Base-by-base conservation (phyloP, 2,797 vertebrate species). In the Malurus leucopterus region DNA sequence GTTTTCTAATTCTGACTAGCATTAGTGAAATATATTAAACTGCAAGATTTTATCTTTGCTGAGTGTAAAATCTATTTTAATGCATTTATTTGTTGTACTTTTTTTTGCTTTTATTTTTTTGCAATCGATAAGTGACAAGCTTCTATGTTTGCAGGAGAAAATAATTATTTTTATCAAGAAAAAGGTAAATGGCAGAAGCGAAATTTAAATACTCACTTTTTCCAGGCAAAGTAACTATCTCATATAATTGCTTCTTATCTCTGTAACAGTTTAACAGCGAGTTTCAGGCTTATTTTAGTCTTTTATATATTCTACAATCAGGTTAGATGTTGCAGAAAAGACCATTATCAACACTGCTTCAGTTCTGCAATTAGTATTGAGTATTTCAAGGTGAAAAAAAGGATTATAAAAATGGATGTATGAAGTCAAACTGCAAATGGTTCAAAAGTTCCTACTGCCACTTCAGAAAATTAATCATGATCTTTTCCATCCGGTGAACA, bases 121-220 rank as follows among this genome's bases (percentile, higher is more conserved):
- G 30, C 49, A 29, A 59, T 77, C 54, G 84, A 18, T 85, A 62
- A 88, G 41, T 80, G 40, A 88, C 30, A 70, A 84, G 32, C 49
- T 86, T 64, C 68, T 84, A 34, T 51, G 68, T 61, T 83, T 75
- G 30, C 50, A 80, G 86, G 76, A 68, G 34, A 65, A 67, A 65
- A 54, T 84, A 75, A 93, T 91, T 90, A 63, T 89, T 93, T 94
- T 89, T 92, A 78, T 80, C 53, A 91, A 68, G 26, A 27, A 76
- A 88, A 90, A 88, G 26, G 38, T 53, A 93, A 89, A 90, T 82
- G 62, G 43, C 23, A 72, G 63, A 86, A 44, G 6, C 63, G 81
- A 93, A 88, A 78, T 24, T 68, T 73, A 78, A 91, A 95, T 78
- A 82, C 27, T 53, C 23, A 36, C 34, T 62, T 69, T 77, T 38